Evolutionary conservation across 2,888 invertebrate genomes (phyloP).

Genomic region (Endotricha flammealis): DNA sequence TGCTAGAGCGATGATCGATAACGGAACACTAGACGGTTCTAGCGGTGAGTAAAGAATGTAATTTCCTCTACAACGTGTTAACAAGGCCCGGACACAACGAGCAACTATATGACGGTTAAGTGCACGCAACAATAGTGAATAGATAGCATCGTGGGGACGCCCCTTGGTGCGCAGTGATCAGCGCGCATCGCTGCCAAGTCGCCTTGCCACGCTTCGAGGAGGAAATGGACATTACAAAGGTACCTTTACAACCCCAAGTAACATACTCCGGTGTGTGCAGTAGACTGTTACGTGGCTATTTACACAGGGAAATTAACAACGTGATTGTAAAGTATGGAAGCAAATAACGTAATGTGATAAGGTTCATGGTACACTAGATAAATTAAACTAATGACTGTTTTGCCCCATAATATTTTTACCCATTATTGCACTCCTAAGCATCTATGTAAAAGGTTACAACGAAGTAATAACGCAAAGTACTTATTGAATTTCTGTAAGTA

Average conservation of each 20-base stretch:
- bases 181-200: constrained; percentile 22
- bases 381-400: too few species aligned
- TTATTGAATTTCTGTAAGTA: too few species aligned
- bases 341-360: too few species aligned
- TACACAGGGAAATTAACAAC: too few species aligned
- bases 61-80: constrained; percentile 77
- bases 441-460: too few species aligned
- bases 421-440: too few species aligned
- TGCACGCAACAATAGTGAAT: constrained; percentile 69
- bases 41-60: constrained; percentile 68
- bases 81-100: constrained; percentile 63
- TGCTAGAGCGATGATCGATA: constrained; percentile 65
- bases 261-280: constrained; percentile 14
- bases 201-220: constrained; percentile 37
- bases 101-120: constrained; percentile 66
- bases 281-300: constrained; percentile 14
- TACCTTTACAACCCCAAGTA: constrained; percentile 20
- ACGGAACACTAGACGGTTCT: constrained; percentile 58
- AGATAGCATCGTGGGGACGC: constrained; percentile 66
- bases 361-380: too few species aligned
- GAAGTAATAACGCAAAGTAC: too few species aligned
- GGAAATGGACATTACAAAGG: constrained; percentile 28
- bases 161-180: constrained; percentile 35
- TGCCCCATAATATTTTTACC: too few species aligned
- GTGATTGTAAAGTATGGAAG: too few species aligned